phyloP scores from a whole-genome alignment of 2,113 vertebrate genomes.

The Sebastes schlegelii region DNA sequence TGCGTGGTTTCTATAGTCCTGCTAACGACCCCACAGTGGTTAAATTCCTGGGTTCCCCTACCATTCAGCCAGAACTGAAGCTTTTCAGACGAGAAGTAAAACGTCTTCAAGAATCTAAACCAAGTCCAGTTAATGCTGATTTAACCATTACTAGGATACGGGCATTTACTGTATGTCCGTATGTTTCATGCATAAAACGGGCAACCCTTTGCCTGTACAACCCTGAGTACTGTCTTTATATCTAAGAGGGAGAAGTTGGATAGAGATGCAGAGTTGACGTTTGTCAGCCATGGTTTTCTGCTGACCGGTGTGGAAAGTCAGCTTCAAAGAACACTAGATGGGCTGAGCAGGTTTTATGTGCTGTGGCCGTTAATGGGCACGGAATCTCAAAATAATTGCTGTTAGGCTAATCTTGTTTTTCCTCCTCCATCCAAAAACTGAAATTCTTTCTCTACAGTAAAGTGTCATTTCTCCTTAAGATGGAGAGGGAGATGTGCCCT shows the following conservation, averaged over 20 bases:
- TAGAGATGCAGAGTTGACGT: background rate
- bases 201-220: background rate
- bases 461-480: background rate
- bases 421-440: background rate
- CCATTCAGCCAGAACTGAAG: no score
- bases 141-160: no score
- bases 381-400: background rate
- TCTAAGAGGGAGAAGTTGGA: constrained; percentile 7
- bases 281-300: background rate
- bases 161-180: background rate
- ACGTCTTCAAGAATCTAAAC: no score
- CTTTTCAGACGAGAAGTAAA: no score
- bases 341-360: constrained; percentile 22
- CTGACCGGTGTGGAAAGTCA: constrained; percentile 18
- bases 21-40: no score
- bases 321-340: background rate
- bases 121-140: no score
- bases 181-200: constrained; percentile 3
- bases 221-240: background rate
- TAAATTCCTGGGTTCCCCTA: no score
- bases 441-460: background rate
- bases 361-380: background rate
- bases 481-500: no score
- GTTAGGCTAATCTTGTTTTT: background rate
- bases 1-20: no score